Percentiles rank a stretch among this genome's conserved stretches.
phyloP scores from a whole-genome alignment of 53 echinoderm and acorn worm species.

The Actinopyga echinites region DNA sequence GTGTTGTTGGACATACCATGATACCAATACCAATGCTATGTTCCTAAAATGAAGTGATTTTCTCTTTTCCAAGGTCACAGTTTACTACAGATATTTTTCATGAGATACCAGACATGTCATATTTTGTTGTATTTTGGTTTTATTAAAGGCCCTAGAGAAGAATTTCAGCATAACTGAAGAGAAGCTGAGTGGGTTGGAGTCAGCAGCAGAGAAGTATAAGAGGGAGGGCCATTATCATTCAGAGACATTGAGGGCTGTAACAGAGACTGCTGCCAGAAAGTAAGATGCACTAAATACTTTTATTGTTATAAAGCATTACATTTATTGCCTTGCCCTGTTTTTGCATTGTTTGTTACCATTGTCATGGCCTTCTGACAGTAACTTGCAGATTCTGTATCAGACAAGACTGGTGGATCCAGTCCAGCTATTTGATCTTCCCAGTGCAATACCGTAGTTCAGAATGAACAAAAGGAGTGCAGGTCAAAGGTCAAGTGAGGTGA shows the following conservation, averaged over 20 bases:
- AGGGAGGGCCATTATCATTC: conserved; percentile 83
- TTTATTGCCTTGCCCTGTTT: not conserved
- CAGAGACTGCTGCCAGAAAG: conserved; percentile 70
- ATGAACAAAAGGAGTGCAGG: too few relatives aligned
- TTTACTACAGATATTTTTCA: too few relatives aligned
- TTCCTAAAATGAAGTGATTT: too few relatives aligned
- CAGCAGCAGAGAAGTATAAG: conserved; percentile 61
- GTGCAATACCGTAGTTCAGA: too few relatives aligned
- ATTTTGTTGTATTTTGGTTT: not conserved
- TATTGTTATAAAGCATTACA: too few relatives aligned
- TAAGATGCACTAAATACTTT: not conserved
- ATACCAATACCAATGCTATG: too few relatives aligned
- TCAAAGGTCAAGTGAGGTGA: too few relatives aligned
- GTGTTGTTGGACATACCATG: too few relatives aligned
- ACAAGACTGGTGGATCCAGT: too few relatives aligned
- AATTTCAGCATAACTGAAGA: conserved; percentile 68
- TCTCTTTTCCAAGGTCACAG: too few relatives aligned
- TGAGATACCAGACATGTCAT: too few relatives aligned
- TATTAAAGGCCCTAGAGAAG: conserved; percentile 68
- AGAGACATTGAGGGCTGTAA: conserved; percentile 68
- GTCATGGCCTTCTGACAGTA: not conserved
- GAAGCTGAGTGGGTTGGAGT: conserved; percentile 62
- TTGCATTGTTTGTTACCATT: not conserved
- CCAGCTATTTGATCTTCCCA: too few relatives aligned
- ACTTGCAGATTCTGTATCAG: not conserved